Percentiles rank a stretch among this genome's conserved stretches.
Evolutionary conservation across 2,113 vertebrate genomes (phyloP).

Genomic region (Strigops habroptila): DNA sequence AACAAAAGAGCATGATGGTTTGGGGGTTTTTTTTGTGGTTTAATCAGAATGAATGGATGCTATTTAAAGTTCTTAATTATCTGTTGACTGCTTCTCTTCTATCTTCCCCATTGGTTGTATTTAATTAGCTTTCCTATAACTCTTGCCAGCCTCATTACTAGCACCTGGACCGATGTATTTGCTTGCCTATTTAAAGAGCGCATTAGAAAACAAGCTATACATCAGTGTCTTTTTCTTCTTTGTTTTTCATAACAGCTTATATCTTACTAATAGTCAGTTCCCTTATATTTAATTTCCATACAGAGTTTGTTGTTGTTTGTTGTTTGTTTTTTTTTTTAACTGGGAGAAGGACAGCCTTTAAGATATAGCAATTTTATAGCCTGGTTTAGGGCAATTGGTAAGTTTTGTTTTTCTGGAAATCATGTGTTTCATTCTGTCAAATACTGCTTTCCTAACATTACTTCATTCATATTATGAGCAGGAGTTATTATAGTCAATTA

Average conservation of each 20-base stretch:
- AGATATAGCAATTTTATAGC: neutral
- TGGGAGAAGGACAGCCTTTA: neutral
- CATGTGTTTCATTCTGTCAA: neutral
- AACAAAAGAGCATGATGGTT: neutral
- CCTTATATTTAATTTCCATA: neutral
- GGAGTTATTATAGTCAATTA: neutral
- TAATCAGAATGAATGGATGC: neutral
- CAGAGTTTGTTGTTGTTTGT: neutral
- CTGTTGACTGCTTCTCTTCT: neutral
- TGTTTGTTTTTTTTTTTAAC: neutral
- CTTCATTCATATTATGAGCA: neutral
- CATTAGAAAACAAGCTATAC: neutral
- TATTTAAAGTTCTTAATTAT: constrained; percentile 5
- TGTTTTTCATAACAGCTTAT: neutral
- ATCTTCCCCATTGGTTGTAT: neutral
- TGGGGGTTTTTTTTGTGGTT: neutral
- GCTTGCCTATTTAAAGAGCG: neutral
- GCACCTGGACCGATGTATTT: neutral
- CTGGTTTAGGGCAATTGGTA: neutral
- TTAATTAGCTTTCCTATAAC: neutral
- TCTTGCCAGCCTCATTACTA: neutral
- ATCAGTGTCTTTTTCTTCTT: neutral
- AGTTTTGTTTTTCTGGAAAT: neutral
- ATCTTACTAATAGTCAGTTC: neutral
- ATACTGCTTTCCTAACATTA: neutral